These are phyloP conservation scores for Dasypus novemcinctus DNA, from an alignment of 2,113 vertebrate genomes.

Conservation along the genomic window DNA sequence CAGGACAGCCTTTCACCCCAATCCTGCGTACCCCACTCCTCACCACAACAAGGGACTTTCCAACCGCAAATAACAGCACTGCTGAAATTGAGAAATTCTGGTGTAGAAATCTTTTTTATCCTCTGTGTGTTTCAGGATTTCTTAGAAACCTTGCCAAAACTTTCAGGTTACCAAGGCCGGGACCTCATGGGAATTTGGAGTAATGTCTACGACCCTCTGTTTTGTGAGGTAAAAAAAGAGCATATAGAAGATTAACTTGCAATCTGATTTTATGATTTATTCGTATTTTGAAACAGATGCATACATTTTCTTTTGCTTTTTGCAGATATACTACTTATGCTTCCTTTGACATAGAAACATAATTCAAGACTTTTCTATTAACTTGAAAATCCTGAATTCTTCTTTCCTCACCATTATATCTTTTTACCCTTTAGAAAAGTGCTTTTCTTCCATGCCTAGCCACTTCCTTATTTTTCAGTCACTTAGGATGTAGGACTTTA, in stretches of 20 bases:
- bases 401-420: neutral
- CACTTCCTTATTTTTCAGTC: constrained; percentile 21
- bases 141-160: constrained; percentile 75
- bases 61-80: neutral
- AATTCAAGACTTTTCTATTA: constrained; percentile 21
- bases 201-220: constrained; percentile 82
- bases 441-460: neutral
- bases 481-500: constrained; percentile 35
- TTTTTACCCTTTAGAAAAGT: constrained; percentile 38
- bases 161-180: constrained; percentile 77
- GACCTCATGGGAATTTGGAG: constrained; percentile 82
- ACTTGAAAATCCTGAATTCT: neutral
- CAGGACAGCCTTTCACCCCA: neutral
- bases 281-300: neutral
- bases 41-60: neutral
- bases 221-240: constrained; percentile 83
- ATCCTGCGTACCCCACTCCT: neutral
- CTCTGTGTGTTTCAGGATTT: constrained; percentile 79
- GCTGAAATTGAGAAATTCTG: neutral
- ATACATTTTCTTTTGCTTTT: neutral
- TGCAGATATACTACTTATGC: neutral
- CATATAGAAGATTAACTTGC: neutral
- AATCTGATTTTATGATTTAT: neutral
- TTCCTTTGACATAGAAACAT: neutral
- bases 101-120: neutral